A percentile compares a stretch with the other conserved stretches of the same genome.
phyloP scores from a whole-genome alignment of 2,797 vertebrate genomes.

The Oophaga sylvatica region DNA sequence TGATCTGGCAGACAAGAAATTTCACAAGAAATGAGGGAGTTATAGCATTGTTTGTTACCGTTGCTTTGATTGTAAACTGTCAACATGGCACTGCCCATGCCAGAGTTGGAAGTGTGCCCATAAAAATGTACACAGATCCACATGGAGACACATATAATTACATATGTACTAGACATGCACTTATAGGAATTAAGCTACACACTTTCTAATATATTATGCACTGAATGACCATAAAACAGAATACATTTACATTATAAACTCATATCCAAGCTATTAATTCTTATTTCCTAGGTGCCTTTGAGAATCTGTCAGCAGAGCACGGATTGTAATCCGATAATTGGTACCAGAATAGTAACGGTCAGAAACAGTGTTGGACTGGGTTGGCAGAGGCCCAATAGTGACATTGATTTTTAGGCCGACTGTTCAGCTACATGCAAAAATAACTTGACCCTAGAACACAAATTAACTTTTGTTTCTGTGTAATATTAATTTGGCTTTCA shows the following conservation, averaged over 20 bases:
- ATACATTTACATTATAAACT: not conserved
- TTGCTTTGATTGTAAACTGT: constrained; percentile 25
- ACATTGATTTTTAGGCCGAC: too few species aligned
- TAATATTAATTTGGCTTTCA: too few species aligned
- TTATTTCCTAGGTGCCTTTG: not conserved
- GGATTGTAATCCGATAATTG: not conserved
- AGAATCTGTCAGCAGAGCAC: not conserved
- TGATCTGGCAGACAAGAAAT: constrained; percentile 20
- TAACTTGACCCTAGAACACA: too few species aligned
- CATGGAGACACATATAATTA: not conserved
- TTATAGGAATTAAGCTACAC: not conserved
- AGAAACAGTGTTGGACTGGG: not conserved
- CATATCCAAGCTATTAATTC: not conserved
- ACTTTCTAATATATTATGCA: not conserved
- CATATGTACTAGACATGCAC: not conserved
- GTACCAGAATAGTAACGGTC: not conserved
- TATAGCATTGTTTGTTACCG: not conserved
- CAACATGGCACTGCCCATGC: constrained; percentile 7
- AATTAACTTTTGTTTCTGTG: too few species aligned
- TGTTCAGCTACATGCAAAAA: too few species aligned
- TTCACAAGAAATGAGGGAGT: constrained; percentile 39
- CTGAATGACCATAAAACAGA: not conserved
- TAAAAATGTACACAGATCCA: not conserved
- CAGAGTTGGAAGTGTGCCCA: not conserved
- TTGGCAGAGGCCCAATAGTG: too few species aligned